A percentile compares a stretch with the other conserved stretches of the same genome.
Evolutionary conservation across 2,797 vertebrate species (phyloP).

Genomic region (Paramormyrops hopkinsi): DNA sequence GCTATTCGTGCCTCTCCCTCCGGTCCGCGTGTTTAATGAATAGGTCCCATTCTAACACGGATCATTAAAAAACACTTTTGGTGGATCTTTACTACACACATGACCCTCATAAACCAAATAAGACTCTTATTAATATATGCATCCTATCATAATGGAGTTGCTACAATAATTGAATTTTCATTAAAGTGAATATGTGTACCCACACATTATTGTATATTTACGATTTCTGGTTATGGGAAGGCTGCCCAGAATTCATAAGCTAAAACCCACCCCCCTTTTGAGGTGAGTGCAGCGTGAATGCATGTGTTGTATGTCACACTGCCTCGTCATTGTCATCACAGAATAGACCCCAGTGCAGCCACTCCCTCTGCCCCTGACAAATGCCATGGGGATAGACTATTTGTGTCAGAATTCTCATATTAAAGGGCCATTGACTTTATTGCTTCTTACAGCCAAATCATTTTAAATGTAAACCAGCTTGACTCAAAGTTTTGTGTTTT

Average conservation of each 20-base stretch:
- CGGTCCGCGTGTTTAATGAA: conserved; percentile 24
- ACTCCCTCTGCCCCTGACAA: conserved; percentile 4
- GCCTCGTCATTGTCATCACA: neutral
- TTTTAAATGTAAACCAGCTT: neutral
- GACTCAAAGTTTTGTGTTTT: neutral
- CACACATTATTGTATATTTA: neutral
- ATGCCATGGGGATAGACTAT: neutral
- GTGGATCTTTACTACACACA: neutral
- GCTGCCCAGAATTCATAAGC: neutral
- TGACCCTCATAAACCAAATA: neutral
- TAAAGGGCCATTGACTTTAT: neutral
- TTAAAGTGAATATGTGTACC: neutral
- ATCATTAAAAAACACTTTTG: neutral
- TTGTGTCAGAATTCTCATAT: neutral
- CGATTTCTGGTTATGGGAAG: neutral
- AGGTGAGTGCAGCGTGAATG: neutral
- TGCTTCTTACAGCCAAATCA: neutral
- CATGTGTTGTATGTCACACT: conserved; percentile 23
- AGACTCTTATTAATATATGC: neutral
- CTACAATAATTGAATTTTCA: neutral
- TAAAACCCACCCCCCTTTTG: neutral
- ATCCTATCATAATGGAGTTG: neutral
- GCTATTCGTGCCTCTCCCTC: neutral
- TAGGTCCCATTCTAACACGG: neutral
- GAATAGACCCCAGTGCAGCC: neutral